A percentile compares a stretch with the other conserved stretches of the same genome.
These are phyloP conservation scores for Nudaria mundana DNA, from an alignment of 2,888 invertebrate species.

Conservation along the genomic window DNA sequence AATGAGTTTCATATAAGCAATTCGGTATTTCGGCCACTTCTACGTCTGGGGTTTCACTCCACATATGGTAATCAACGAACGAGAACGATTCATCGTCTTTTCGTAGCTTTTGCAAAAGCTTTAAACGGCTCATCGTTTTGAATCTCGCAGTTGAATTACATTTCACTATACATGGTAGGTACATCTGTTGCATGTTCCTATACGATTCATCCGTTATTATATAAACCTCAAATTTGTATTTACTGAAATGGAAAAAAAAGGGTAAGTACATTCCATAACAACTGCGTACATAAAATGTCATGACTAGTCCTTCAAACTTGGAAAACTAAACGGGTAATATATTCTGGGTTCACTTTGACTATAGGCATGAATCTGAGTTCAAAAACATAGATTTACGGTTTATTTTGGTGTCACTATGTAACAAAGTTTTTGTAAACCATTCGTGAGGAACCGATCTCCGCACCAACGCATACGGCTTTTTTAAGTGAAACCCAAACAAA, in stretches of 20 bases:
- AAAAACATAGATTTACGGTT: no score
- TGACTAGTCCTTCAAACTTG: no score
- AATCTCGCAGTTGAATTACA: no score
- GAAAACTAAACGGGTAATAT: no score
- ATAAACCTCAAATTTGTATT: not conserved
- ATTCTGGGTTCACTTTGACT: no score
- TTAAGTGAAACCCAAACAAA: no score
- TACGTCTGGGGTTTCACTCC: conserved; percentile 5
- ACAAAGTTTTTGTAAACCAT: no score
- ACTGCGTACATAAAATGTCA: not conserved
- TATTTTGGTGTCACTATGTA: no score
- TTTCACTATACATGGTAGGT: not conserved
- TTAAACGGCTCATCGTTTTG: not conserved
- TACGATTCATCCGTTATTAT: not conserved
- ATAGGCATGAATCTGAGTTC: no score
- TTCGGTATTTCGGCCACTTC: conserved; percentile 7
- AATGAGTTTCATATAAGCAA: not conserved
- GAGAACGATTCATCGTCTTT: conserved; percentile 14
- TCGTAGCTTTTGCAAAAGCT: not conserved
- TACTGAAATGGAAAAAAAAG: not conserved
- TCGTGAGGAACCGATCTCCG: no score
- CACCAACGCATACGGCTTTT: no score
- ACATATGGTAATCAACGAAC: conserved; percentile 27
- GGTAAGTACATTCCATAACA: not conserved
- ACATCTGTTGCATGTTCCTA: not conserved